Evolutionary conservation across 1,140 invertebrate genomes (phyloP).

Genomic region (Ridgeia piscesae): DNA sequence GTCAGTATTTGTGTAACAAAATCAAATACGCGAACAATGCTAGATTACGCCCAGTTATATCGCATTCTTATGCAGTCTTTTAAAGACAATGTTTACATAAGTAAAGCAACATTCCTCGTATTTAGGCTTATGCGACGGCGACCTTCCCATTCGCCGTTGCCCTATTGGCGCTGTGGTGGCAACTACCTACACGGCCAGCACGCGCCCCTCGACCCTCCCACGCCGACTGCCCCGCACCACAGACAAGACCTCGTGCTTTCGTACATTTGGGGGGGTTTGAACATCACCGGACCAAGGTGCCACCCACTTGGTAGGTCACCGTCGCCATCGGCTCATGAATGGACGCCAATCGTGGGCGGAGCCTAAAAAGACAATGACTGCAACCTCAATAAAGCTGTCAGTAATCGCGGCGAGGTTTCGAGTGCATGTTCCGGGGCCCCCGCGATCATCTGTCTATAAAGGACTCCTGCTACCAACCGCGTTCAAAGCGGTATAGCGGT

Average conservation of each 20-base stretch:
- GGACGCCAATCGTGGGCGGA: neutral
- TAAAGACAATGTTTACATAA: no score
- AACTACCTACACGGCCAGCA: neutral
- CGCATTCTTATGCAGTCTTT: no score
- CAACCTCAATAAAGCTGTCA: slow-evolving; percentile 5
- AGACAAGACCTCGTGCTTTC: neutral
- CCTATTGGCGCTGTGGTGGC: no score
- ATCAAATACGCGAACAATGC: no score
- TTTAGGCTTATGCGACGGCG: no score
- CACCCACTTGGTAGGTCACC: neutral
- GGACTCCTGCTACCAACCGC: no score
- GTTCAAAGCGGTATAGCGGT: neutral
- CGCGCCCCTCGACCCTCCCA: neutral
- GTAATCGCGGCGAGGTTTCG: neutral
- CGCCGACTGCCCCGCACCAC: neutral
- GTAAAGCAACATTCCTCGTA: no score
- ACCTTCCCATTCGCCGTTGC: no score
- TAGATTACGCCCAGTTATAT: no score
- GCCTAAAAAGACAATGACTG: neutral
- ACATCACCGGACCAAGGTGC: neutral
- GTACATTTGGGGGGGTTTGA: neutral
- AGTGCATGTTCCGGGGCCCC: neutral
- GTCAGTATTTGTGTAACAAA: no score
- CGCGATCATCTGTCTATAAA: no score
- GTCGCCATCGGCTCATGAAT: neutral